Percentiles rank a stretch among this genome's conserved stretches.
These are phyloP conservation scores for Lasioglossum lativentre DNA, from an alignment of 2,888 invertebrate species.

Conservation along the genomic window DNA sequence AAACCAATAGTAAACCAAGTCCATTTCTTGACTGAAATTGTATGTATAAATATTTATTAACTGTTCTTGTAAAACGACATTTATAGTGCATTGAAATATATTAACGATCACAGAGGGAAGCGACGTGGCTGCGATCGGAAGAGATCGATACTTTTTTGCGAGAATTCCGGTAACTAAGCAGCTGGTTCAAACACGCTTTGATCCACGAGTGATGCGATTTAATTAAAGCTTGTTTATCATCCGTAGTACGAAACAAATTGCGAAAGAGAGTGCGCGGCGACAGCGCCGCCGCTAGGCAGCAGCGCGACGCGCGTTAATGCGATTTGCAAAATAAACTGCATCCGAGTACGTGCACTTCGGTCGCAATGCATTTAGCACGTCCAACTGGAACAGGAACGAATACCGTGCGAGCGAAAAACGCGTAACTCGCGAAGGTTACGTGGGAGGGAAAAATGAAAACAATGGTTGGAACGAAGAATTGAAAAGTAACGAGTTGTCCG, in stretches of 20 bases:
- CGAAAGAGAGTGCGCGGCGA: background rate
- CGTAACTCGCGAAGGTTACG: background rate
- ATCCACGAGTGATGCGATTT: conserved; percentile 37
- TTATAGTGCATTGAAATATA: background rate
- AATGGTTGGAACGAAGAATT: background rate
- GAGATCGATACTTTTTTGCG: background rate
- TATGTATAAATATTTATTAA: too few species aligned
- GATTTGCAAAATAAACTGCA: background rate
- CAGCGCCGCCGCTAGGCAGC: background rate
- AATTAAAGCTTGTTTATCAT: conserved; percentile 44
- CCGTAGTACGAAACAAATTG: conserved; percentile 7
- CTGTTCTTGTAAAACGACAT: background rate
- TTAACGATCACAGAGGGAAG: background rate
- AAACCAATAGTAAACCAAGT: too few species aligned
- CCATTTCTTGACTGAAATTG: background rate
- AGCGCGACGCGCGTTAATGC: background rate
- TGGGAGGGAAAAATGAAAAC: background rate
- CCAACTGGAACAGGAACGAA: conserved; percentile 1
- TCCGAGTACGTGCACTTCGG: conserved; percentile 12
- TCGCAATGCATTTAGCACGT: conserved; percentile 21
- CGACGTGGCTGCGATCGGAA: background rate
- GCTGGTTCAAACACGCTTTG: conserved; percentile 22
- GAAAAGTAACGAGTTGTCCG: background rate
- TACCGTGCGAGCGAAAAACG: conserved; percentile 1
- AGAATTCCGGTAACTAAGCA: background rate